These are phyloP conservation scores for Philaenus spumarius DNA, from an alignment of 1,140 invertebrate genomes.

Conservation along the genomic window DNA sequence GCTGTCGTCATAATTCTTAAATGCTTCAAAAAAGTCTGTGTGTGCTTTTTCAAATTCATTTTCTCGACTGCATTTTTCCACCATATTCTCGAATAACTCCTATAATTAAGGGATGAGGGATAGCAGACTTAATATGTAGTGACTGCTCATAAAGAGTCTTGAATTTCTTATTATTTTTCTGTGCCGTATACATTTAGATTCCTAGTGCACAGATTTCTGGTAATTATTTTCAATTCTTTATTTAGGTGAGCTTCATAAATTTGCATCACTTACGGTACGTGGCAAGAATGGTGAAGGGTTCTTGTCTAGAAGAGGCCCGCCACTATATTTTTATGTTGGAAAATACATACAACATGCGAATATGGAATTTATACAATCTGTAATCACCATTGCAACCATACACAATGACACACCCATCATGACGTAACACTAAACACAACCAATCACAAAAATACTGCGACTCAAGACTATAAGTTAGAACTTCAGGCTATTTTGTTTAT, in stretches of 20 bases:
- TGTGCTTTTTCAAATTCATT: constrained; percentile 98
- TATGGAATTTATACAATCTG: too few species aligned
- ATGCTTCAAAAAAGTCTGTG: constrained; percentile 99
- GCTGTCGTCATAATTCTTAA: constrained; percentile 99
- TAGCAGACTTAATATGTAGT: constrained; percentile 97
- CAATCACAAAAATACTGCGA: too few species aligned
- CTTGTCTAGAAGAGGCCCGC: too few species aligned
- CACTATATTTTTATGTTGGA: too few species aligned
- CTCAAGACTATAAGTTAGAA: too few species aligned
- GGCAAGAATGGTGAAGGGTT: too few species aligned
- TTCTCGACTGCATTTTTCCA: constrained; percentile 99
- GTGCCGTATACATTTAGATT: constrained; percentile 99
- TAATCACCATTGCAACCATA: too few species aligned
- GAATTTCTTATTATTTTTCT: constrained; percentile 99
- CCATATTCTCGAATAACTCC: constrained; percentile 99
- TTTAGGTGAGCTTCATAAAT: too few species aligned
- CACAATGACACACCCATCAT: too few species aligned
- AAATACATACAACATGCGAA: too few species aligned
- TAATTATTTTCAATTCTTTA: constrained; percentile 94
- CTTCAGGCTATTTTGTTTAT: too few species aligned
- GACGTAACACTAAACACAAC: too few species aligned
- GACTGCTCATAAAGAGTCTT: constrained; percentile 98
- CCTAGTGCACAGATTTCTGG: constrained; percentile 98
- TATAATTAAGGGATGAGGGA: constrained; percentile 99
- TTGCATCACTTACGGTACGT: not conserved